Evolutionary conservation across 2,113 vertebrate genomes (phyloP).

Genomic region (human (Homo sapiens)): DNA sequence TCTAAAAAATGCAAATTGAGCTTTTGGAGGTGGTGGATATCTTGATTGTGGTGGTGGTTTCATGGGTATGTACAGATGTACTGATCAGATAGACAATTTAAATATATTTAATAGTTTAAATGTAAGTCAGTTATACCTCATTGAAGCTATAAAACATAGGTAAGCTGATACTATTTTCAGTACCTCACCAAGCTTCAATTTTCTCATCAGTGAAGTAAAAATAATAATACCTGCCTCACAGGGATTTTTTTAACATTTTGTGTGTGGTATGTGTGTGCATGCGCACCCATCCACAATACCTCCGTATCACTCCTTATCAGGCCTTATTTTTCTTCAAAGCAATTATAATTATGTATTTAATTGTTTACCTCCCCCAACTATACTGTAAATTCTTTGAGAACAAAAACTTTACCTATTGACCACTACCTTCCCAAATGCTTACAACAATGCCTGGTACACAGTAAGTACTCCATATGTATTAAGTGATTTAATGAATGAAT

Average conservation of each 20-base stretch:
- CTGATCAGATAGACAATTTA: neutral
- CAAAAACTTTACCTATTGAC: slow-evolving; percentile 6
- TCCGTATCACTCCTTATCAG: neutral
- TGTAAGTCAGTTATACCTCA: neutral
- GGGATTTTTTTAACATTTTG: slow-evolving; percentile 13
- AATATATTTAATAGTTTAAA: neutral
- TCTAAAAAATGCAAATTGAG: neutral
- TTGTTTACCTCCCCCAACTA: neutral
- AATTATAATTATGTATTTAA: neutral
- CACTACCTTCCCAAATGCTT: neutral
- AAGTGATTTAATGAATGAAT: neutral
- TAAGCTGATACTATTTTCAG: slow-evolving; percentile 18
- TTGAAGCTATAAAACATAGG: neutral
- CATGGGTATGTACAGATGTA: neutral
- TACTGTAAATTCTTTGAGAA: slow-evolving; percentile 14
- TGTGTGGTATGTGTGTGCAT: neutral
- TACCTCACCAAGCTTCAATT: slow-evolving; percentile 17
- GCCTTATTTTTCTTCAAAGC: slow-evolving; percentile 14
- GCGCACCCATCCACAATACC: neutral
- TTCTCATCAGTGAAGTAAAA: slow-evolving; percentile 28
- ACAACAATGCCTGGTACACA: slow-evolving; percentile 28
- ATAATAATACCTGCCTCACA: neutral
- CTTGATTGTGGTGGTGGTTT: neutral
- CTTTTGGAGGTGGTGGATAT: neutral
- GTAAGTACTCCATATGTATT: neutral